Evolutionary conservation across 2,888 invertebrate species (phyloP).

Genomic region (Glyphotaelius pellucidus): DNA sequence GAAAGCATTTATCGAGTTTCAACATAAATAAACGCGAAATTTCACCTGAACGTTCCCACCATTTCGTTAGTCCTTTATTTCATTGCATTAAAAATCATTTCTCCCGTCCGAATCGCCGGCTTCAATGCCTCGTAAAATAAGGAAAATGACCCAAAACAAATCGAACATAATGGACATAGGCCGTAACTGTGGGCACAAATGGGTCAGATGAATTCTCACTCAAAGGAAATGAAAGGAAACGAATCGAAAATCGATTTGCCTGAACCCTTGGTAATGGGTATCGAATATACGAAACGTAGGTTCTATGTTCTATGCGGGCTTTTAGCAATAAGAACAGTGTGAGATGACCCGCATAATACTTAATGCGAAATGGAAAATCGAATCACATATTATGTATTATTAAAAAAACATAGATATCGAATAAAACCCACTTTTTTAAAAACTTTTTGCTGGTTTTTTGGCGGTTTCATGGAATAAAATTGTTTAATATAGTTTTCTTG

Average conservation of each 20-base stretch:
- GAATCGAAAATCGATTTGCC: slow-evolving; percentile 34
- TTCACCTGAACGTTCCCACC: neutral
- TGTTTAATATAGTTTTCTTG: neutral
- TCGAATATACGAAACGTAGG: neutral
- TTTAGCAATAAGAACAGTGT: neutral
- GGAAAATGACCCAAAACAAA: slow-evolving; percentile 40
- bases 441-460: neutral
- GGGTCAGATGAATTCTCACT: slow-evolving; percentile 23
- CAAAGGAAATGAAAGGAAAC: slow-evolving; percentile 45
- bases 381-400: neutral
- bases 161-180: neutral
- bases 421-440: neutral
- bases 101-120: neutral
- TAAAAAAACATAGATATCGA: neutral
- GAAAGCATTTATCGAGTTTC: neutral
- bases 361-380: neutral
- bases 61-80: neutral
- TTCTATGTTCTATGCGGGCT: neutral
- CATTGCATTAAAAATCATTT: slow-evolving; percentile 23
- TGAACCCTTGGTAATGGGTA: neutral
- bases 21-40: neutral
- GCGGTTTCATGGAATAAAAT: neutral
- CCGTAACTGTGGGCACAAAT: slow-evolving; percentile 18
- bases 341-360: neutral
- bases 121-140: slow-evolving; percentile 3